A percentile compares a stretch with the other conserved stretches of the same genome.
Conservation (phyloP, 2,113 vertebrate species). For the Elephantulus edwardii region DNA sequence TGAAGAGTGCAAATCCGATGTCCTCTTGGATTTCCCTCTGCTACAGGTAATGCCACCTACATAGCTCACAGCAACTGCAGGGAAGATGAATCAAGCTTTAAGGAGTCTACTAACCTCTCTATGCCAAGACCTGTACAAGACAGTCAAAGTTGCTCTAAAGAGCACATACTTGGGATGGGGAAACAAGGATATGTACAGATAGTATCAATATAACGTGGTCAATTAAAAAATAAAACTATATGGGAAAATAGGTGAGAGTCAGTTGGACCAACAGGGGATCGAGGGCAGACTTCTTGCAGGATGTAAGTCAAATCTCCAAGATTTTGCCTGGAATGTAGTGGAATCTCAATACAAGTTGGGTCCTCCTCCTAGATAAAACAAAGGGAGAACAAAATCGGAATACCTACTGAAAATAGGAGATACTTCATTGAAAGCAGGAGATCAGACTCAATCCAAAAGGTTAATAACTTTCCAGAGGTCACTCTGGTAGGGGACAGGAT, state of each 20-base stretch:
- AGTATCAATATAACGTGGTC: not conserved
- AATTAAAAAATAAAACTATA: not conserved
- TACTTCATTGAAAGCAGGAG: not conserved
- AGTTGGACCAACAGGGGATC: not conserved
- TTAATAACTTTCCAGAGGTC: not conserved
- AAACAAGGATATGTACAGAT: not conserved
- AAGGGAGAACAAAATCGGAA: no score
- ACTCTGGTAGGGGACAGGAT: no score
- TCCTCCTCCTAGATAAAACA: not conserved
- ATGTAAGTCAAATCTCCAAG: not conserved
- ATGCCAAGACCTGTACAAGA: not conserved
- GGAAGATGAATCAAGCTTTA: not conserved
- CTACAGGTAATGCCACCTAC: constrained; percentile 72
- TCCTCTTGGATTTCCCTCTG: constrained; percentile 84
- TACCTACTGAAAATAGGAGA: no score
- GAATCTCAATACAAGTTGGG: not conserved
- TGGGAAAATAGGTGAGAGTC: not conserved
- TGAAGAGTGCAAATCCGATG: constrained; percentile 86
- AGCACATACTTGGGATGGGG: not conserved
- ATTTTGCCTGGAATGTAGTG: not conserved
- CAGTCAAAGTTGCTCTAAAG: not conserved
- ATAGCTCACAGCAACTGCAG: not conserved
- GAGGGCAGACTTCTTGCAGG: not conserved
- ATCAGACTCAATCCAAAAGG: not conserved
- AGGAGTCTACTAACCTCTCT: not conserved